Conservation (phyloP, 2,797 vertebrate species). For the Petrocephalus schoutedeni region DNA sequence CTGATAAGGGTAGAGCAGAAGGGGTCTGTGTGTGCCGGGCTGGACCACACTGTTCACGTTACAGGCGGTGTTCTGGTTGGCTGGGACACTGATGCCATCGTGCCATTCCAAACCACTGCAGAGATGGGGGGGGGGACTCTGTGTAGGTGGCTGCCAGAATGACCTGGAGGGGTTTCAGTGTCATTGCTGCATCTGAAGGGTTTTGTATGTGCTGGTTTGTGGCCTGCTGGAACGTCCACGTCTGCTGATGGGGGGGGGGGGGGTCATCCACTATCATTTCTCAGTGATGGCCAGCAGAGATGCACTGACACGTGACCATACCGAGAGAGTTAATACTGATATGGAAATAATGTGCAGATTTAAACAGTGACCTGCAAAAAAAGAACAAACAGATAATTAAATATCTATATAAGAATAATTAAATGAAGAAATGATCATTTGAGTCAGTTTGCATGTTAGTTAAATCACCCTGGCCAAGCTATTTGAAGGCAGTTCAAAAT, state of each 20-base stretch:
- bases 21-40: conserved; percentile 45
- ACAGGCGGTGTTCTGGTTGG: conserved; percentile 58
- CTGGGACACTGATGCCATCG: conserved; percentile 59
- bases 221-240: neutral
- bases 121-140: conserved; percentile 50
- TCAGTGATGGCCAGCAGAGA: neutral
- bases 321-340: neutral
- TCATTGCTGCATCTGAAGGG: neutral
- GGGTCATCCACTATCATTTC: neutral
- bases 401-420: neutral
- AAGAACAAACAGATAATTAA: neutral
- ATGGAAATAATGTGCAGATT: neutral
- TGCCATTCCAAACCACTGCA: conserved; percentile 34
- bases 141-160: conserved; percentile 50
- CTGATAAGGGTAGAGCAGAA: conserved; percentile 73
- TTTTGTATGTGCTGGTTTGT: neutral
- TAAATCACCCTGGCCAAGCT: neutral
- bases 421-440: neutral
- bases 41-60: conserved; percentile 59
- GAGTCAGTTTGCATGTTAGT: neutral
- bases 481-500: neutral
- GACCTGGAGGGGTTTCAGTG: conserved; percentile 45
- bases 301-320: neutral
- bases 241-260: too few relatives aligned
- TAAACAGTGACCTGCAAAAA: neutral